These are phyloP conservation scores for Orius insidiosus DNA, from an alignment of 1,140 invertebrate species.

Conservation along the genomic window DNA sequence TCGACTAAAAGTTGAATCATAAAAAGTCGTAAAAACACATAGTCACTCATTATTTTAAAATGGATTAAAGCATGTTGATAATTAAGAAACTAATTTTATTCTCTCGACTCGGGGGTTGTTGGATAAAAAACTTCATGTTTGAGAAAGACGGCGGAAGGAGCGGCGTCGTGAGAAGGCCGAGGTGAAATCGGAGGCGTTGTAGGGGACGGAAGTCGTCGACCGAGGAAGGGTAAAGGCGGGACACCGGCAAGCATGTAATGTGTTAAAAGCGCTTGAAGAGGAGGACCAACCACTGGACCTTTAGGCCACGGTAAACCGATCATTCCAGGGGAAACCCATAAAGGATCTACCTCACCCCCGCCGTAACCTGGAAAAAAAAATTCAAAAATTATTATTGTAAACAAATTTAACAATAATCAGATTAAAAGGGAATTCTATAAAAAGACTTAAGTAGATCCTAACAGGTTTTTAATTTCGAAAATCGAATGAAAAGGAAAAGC, in stretches of 20 bases:
- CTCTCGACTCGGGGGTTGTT: neutral
- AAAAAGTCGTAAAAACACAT: too few species aligned
- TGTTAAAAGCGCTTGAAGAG: conserved; percentile 45
- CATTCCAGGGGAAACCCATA: conserved; percentile 29
- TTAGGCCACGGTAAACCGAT: conserved; percentile 28
- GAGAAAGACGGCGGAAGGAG: conserved; percentile 12
- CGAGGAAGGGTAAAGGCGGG: conserved; percentile 26
- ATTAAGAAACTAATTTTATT: neutral
- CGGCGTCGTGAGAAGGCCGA: conserved; percentile 8
- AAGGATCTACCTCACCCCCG: conserved; percentile 3
- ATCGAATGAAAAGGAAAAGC: too few species aligned
- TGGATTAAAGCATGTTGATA: too few species aligned
- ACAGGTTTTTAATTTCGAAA: too few species aligned
- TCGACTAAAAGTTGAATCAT: too few species aligned
- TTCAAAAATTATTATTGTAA: too few species aligned
- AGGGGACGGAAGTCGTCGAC: conserved; percentile 24
- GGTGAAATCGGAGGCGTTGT: conserved; percentile 19
- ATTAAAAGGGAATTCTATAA: neutral
- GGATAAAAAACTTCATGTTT: conserved; percentile 6
- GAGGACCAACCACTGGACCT: conserved; percentile 30
- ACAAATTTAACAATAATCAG: neutral
- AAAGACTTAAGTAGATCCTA: neutral
- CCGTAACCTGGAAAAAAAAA: conserved; percentile 6
- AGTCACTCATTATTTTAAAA: too few species aligned
- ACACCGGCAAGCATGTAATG: conserved; percentile 36